phyloP scores from a whole-genome alignment of 1,140 invertebrate genomes.

The Streblospio benedicti region DNA sequence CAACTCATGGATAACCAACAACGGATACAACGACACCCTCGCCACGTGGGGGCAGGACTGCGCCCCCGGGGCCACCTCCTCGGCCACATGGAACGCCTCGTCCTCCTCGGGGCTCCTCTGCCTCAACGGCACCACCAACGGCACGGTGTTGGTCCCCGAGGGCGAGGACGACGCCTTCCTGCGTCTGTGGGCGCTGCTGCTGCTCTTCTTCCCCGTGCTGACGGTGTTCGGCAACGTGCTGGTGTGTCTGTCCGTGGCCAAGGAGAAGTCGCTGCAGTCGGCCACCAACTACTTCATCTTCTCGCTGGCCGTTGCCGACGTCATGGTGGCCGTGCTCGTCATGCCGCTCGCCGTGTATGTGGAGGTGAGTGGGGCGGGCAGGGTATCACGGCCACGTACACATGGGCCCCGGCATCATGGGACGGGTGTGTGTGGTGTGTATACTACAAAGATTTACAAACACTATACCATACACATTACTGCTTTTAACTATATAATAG shows the following conservation, averaged over 20 bases:
- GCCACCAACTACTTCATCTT: constrained; percentile 99
- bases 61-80: no score
- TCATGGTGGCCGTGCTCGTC: constrained; percentile 88
- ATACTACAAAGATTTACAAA: no score
- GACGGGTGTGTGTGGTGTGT: no score
- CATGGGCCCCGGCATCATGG: no score
- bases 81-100: constrained; percentile 13
- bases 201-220: constrained; percentile 70
- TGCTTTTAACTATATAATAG: no score
- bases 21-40: no score
- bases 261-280: constrained; percentile 62
- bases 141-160: not conserved
- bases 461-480: no score
- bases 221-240: constrained; percentile 94
- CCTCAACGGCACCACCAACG: constrained; percentile 16
- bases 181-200: not conserved
- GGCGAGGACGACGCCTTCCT: not conserved
- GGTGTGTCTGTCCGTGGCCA: constrained; percentile 78
- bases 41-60: no score
- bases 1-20: no score
- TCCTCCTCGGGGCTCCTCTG: constrained; percentile 10
- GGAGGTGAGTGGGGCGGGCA: constrained; percentile 1
- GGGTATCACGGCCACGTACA: not conserved
- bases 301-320: constrained; percentile 90
- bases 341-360: constrained; percentile 87